phyloP scores from a whole-genome alignment of 2,113 vertebrate species.

The Micronycteris hirsuta region DNA sequence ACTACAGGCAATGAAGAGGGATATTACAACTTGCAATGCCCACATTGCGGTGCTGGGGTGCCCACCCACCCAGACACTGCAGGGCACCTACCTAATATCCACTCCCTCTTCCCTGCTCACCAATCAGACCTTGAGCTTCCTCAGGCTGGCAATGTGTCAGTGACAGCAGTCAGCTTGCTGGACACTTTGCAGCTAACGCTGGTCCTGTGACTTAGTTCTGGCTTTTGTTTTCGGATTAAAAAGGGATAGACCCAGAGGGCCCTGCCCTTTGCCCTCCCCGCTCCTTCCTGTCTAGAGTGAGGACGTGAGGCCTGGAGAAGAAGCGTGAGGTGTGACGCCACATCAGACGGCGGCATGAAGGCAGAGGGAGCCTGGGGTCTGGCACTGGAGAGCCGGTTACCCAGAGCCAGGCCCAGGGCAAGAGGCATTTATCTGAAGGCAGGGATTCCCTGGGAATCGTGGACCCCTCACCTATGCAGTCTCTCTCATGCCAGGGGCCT shows the following conservation, averaged over 20 bases:
- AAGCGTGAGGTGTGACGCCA: not conserved
- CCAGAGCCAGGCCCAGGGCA: not conserved
- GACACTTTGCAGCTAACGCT: not conserved
- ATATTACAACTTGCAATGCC: not conserved
- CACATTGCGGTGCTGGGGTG: rapidly evolving
- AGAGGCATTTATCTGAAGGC: not conserved
- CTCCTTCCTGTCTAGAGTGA: not conserved
- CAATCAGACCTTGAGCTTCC: not conserved
- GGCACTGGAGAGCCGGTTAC: not conserved
- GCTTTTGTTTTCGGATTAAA: not conserved
- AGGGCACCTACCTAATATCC: not conserved
- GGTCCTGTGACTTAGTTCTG: not conserved
- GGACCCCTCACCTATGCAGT: not conserved
- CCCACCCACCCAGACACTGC: not conserved
- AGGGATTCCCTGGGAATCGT: not conserved
- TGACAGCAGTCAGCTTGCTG: not conserved
- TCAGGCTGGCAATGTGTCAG: not conserved
- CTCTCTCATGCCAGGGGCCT: not conserved
- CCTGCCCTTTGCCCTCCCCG: not conserved
- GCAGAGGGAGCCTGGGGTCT: not conserved
- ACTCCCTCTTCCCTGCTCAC: not conserved
- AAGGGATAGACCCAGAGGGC: not conserved
- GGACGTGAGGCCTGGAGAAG: not conserved
- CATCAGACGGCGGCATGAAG: not conserved
- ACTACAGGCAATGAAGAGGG: not conserved